phyloP scores from a whole-genome alignment of 2,113 vertebrate genomes.

The Mormoops blainvillei region DNA sequence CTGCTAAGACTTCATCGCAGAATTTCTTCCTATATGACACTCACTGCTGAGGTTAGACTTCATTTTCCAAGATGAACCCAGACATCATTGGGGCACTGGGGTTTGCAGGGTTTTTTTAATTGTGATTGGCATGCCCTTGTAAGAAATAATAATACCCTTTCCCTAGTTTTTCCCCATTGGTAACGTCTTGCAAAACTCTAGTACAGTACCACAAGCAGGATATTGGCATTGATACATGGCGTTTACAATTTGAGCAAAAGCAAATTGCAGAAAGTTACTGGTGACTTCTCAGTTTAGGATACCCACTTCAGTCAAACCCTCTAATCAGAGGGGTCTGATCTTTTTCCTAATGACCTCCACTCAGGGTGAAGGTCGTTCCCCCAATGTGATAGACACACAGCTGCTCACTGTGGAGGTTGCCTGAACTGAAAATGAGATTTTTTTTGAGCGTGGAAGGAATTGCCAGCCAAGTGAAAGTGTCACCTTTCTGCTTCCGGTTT shows the following conservation, averaged over 20 bases:
- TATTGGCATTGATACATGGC: background rate
- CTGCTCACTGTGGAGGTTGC: background rate
- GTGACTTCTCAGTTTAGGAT: background rate
- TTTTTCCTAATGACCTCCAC: background rate
- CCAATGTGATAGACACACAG: background rate
- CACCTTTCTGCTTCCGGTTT: slow-evolving; percentile 9
- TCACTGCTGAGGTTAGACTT: background rate
- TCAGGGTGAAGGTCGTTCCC: background rate
- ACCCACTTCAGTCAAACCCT: background rate
- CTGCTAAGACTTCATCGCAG: background rate
- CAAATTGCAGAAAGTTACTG: background rate
- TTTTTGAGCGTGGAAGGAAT: background rate
- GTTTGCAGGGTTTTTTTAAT: background rate
- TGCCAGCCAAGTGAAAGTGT: slow-evolving; percentile 14
- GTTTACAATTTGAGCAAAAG: background rate
- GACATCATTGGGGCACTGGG: background rate
- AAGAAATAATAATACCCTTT: background rate
- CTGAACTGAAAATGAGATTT: background rate
- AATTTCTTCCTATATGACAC: background rate
- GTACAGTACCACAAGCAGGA: background rate
- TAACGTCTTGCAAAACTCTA: background rate
- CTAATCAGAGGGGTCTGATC: background rate
- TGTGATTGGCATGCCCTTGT: background rate
- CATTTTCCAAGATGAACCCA: background rate
- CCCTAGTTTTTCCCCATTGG: background rate